Evolutionary conservation across 2,113 vertebrate species (phyloP).

Genomic region (Entelurus aequoreus): DNA sequence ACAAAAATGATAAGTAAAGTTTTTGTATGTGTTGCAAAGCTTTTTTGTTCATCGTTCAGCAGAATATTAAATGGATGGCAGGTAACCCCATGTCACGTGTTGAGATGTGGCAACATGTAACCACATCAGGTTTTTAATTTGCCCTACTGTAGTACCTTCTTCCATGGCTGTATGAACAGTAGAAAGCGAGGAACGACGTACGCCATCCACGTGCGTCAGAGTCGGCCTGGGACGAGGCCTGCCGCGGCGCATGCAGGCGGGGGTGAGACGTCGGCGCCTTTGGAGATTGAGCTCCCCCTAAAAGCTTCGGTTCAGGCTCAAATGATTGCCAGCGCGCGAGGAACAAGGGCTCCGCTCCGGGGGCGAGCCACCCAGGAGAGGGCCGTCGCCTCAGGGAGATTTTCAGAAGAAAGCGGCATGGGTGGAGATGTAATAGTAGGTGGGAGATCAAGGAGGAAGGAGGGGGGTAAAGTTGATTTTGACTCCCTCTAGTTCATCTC

Average conservation of each 20-base stretch:
- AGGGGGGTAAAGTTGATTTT: constrained; percentile 9
- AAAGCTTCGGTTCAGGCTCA: constrained; percentile 63
- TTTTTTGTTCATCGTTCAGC: too few species aligned
- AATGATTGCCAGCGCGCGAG: constrained; percentile 69
- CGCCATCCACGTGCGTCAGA: constrained; percentile 28
- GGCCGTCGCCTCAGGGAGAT: constrained; percentile 66
- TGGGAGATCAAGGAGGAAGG: constrained; percentile 43
- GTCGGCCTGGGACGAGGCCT: constrained; percentile 28
- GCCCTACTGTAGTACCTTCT: background rate
- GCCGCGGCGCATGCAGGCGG: background rate
- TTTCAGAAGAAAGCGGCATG: constrained; percentile 69
- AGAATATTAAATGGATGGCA: too few species aligned
- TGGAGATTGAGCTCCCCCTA: constrained; percentile 57
- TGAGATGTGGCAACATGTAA: background rate
- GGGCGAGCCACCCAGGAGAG: constrained; percentile 76
- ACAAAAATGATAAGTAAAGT: too few species aligned
- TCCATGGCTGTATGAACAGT: constrained; percentile 10
- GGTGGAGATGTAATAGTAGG: constrained; percentile 65
- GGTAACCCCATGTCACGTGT: too few species aligned
- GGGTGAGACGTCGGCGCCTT: constrained; percentile 10
- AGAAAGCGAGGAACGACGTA: constrained; percentile 15
- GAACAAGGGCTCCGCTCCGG: constrained; percentile 66
- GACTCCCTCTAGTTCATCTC: background rate
- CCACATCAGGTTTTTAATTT: background rate
- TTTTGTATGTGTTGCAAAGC: too few species aligned